Evolutionary conservation across 2,888 invertebrate genomes (phyloP), one percentile per base, ranked within the genome.

Genomic region (Scaptomyza tumidula): DNA sequence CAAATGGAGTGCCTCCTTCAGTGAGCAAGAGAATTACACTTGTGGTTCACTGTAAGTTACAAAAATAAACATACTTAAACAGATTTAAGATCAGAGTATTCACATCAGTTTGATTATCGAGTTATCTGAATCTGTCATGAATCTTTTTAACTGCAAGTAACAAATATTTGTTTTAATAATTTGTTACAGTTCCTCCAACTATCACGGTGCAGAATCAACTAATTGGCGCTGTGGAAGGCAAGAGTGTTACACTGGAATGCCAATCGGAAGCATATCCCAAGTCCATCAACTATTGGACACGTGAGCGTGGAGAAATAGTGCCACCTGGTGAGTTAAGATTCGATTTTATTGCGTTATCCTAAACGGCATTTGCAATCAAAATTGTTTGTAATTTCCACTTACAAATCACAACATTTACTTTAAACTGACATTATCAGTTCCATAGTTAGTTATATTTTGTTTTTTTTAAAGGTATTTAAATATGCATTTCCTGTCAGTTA

Each of bases 1-100:
- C 96, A 41, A 97, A 97, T 88, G 96, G 96, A 9, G 95, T 96
- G 14, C 97, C 97, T 11, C 97, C 97, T 0, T 96, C 97, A 35
- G 96, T 97, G 79, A 97, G 97, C 94, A 97, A 97, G 92, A 93
- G 97, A 88, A 97, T 97, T 86, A 96, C 96, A 93, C 94, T 97
- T 55, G 96, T 96, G 57, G 96, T 96, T 16, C 96, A 96, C 91
- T 97, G 96, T 96, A 92, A 94, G 95, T 94, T 13, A 27, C 0
- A 31, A 37, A 2, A 14, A 19, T 10, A 14, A 29, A 29, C 29
- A 5, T 29, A 29, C 1, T 29, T 29, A 6, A 4, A 6, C 5
- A 29, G 29, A 29, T 29, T 5, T 29, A 29, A 29, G 6, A n/a
- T n/a, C n/a, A n/a, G n/a, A n/a, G n/a, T n/a, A n/a, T n/a, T n/a